Evolutionary conservation across 2,113 vertebrate genomes (phyloP).

Genomic region (Aepyceros melampus): DNA sequence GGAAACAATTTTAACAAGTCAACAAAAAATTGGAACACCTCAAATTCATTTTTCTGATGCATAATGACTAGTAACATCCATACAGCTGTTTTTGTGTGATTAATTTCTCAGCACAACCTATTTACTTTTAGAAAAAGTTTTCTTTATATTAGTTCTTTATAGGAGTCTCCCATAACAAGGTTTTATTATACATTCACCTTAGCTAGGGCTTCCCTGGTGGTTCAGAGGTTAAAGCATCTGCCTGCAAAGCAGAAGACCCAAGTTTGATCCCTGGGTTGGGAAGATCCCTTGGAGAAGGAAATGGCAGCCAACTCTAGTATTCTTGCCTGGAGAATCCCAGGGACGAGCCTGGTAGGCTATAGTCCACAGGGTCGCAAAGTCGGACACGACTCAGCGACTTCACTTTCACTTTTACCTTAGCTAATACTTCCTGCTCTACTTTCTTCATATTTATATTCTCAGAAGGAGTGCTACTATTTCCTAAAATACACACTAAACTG

Average conservation of each 20-base stretch:
- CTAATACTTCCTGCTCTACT: not conserved
- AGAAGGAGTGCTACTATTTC: not conserved
- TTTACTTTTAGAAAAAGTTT: not conserved
- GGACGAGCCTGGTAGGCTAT: not conserved
- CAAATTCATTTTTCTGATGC: not conserved
- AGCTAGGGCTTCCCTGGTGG: not conserved
- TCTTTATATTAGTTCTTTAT: not conserved
- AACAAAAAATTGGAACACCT: not conserved
- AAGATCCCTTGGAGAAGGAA: not conserved
- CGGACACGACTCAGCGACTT: fast-evolving
- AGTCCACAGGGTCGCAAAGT: not conserved
- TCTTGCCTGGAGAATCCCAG: not conserved
- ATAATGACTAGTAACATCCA: not conserved
- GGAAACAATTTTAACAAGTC: not conserved
- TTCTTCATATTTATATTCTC: not conserved
- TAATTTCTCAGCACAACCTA: not conserved
- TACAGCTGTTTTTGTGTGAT: not conserved
- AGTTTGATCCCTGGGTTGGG: not conserved
- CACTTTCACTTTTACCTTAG: not conserved
- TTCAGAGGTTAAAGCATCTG: not conserved
- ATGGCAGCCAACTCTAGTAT: not conserved
- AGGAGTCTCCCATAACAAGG: not conserved
- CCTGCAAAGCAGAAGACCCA: not conserved
- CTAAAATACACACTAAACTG: not conserved
- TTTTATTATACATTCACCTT: not conserved